Percentiles rank a stretch among this genome's conserved stretches.
phyloP scores from a whole-genome alignment of 2,797 vertebrate species.

The Pampus argenteus region DNA sequence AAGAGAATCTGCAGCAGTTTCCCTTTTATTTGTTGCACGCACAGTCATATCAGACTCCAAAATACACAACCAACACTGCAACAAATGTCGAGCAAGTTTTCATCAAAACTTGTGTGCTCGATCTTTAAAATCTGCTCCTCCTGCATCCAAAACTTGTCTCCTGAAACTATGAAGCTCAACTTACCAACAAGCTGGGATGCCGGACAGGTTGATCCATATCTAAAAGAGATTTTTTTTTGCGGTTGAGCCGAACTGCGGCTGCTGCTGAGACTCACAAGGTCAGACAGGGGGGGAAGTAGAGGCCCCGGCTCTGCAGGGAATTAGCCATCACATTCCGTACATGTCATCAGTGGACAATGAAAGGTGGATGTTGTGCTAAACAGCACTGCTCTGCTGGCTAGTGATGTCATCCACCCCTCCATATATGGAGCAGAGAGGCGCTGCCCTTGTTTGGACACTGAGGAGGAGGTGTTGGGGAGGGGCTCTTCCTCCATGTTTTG shows the following conservation, averaged over 20 bases:
- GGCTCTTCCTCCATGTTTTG: slow-evolving; percentile 11
- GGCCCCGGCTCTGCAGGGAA: slow-evolving; percentile 73
- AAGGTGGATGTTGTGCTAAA: slow-evolving; percentile 87
- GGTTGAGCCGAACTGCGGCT: slow-evolving; percentile 38
- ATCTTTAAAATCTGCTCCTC: not conserved
- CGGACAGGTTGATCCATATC: slow-evolving; percentile 68
- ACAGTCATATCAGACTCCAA: slow-evolving; percentile 12
- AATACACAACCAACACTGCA: slow-evolving; percentile 5
- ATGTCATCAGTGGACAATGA: slow-evolving; percentile 85
- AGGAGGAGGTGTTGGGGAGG: slow-evolving; percentile 66
- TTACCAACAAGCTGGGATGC: slow-evolving; percentile 68
- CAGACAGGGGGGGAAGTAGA: slow-evolving; percentile 40
- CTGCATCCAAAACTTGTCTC: not conserved
- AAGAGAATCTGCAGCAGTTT: not conserved
- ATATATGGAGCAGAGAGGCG: slow-evolving; percentile 83
- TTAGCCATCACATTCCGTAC: slow-evolving; percentile 84
- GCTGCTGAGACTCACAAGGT: slow-evolving; percentile 50
- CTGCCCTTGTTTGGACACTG: slow-evolving; percentile 82
- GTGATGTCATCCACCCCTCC: slow-evolving; percentile 87
- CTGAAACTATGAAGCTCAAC: slow-evolving; percentile 46
- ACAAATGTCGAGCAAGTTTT: slow-evolving; percentile 3
- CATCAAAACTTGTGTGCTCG: not conserved
- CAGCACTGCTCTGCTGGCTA: slow-evolving; percentile 77
- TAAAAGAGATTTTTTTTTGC: slow-evolving; percentile 23
- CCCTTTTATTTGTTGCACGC: slow-evolving; percentile 16